phyloP scores from a whole-genome alignment of 2,797 vertebrate genomes.

The Microcaecilia unicolor region DNA sequence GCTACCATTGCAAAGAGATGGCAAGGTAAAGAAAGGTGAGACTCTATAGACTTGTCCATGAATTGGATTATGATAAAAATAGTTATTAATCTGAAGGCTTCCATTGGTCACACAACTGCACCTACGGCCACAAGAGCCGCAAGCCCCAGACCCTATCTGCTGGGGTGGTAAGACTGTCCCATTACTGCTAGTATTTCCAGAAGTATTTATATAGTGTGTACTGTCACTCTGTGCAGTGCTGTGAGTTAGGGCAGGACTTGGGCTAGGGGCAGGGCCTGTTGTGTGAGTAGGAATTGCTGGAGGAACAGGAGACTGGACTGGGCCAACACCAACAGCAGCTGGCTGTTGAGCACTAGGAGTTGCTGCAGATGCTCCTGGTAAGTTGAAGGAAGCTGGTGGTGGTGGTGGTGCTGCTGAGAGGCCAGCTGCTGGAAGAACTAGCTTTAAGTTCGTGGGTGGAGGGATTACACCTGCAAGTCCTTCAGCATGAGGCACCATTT shows the following conservation, averaged over 20 bases:
- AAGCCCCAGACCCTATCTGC: slow-evolving; percentile 57
- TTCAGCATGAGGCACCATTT: slow-evolving; percentile 66
- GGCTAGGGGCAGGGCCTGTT: slow-evolving; percentile 76
- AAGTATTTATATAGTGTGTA: slow-evolving; percentile 72
- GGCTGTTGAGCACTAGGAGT: slow-evolving; percentile 43
- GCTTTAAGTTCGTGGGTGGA: slow-evolving; percentile 57
- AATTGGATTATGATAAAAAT: slow-evolving; percentile 72
- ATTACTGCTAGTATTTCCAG: slow-evolving; percentile 50
- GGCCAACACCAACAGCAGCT: slow-evolving; percentile 36
- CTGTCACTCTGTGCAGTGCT: slow-evolving; percentile 80
- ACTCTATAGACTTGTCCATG: slow-evolving; percentile 76
- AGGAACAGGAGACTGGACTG: slow-evolving; percentile 51
- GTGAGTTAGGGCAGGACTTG: slow-evolving; percentile 75
- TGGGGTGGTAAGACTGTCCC: slow-evolving; percentile 51
- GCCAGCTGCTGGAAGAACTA: slow-evolving; percentile 57
- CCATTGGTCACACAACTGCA: slow-evolving; percentile 61
- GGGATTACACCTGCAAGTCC: slow-evolving; percentile 52
- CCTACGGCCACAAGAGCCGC: slow-evolving; percentile 70
- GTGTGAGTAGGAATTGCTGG: slow-evolving; percentile 76
- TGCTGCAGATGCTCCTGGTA: slow-evolving; percentile 53
- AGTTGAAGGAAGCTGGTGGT: slow-evolving; percentile 48
- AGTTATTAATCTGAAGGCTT: slow-evolving; percentile 58
- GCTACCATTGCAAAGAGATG: slow-evolving; percentile 79
- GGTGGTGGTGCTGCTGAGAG: slow-evolving; percentile 57
- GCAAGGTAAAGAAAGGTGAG: slow-evolving; percentile 73